Base-by-base conservation (phyloP, 2,113 vertebrate species). In the Nesogale talazaci region DNA sequence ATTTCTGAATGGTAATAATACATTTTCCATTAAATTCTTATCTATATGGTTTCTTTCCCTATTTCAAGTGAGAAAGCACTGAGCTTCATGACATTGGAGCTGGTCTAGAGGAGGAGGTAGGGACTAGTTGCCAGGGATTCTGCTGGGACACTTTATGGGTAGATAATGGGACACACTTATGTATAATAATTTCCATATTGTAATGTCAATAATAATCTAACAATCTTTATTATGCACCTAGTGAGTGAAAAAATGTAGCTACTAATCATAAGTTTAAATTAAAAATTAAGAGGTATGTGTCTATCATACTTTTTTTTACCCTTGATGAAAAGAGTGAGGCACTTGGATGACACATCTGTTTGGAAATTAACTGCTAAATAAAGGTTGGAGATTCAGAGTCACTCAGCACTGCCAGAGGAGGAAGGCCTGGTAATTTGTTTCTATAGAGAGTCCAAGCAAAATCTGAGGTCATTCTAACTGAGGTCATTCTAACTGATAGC, bases 231-330 rank as follows among this genome's bases (percentile, higher is more conserved):
- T 92, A 20, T 70, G 10, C 6, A 34, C 5, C 20, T 46, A 82
- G 27, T 82, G 12, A 61, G 17, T 87, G 34, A 46, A 84, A 85
- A 85, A 70, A 76, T 76, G 11, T 70, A 56, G 56, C 52, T 75
- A 31, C 83, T 65, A 82, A 89, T 6, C 46, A 87, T 10, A 78
- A 7, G 84, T 40, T 92, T 15, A 78, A 59, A 76, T 52, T 70
- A 1, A 67, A 42, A 93, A 87, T 29, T 59, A 88, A 91, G 42
- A 86, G 19, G 15, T 82, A 17, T 67, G 46, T 93, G 20, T 86
- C 67, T 94, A 10, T 84, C 42, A 80, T 1, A 20, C 17, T 63
- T 34, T 89, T 52, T 52, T 52, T 52, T 12, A 52, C 46, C 46
- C 46, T 52, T 52, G 10, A 8, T 31, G 23, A 76, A 34, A 70